These are phyloP conservation scores for Jacana jacana DNA, from an alignment of 2,113 vertebrate species.

Conservation along the genomic window DNA sequence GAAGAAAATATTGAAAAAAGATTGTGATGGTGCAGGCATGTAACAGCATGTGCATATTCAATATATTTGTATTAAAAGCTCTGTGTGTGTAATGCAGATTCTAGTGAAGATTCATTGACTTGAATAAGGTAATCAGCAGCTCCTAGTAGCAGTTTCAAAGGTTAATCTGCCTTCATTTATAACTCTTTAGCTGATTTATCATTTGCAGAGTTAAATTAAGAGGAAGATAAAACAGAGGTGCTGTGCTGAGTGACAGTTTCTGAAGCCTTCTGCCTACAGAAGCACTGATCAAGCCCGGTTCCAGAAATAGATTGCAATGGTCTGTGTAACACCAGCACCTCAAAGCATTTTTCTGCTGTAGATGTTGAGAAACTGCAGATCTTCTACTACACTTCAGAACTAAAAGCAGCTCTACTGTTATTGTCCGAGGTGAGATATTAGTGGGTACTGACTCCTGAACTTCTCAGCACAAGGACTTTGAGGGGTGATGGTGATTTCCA, in stretches of 20 bases:
- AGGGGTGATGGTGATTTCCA: not conserved
- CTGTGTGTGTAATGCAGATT: not conserved
- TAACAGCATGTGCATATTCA: not conserved
- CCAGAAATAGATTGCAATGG: not conserved
- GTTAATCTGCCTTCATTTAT: slow-evolving; percentile 7
- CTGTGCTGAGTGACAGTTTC: not conserved
- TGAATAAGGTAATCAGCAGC: not conserved
- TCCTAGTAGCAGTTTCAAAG: not conserved
- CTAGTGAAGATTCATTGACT: not conserved
- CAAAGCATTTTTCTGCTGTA: not conserved
- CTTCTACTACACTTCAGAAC: fast-evolving
- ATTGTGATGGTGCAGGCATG: not conserved
- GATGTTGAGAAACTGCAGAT: not conserved
- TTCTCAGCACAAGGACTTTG: not conserved
- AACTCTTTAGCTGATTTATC: not conserved
- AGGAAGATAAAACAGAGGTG: not conserved
- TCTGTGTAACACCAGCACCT: not conserved
- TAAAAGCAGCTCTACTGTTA: not conserved
- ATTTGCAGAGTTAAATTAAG: not conserved
- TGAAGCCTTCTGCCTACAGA: not conserved
- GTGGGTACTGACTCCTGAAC: not conserved
- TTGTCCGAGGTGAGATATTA: fast-evolving
- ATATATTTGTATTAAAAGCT: not conserved
- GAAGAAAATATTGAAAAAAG: not conserved
- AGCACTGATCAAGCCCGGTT: not conserved